Evolutionary conservation across 2,113 vertebrate species (phyloP), one percentile per base, ranked within the genome.

Genomic region (Camelus dromedarius): DNA sequence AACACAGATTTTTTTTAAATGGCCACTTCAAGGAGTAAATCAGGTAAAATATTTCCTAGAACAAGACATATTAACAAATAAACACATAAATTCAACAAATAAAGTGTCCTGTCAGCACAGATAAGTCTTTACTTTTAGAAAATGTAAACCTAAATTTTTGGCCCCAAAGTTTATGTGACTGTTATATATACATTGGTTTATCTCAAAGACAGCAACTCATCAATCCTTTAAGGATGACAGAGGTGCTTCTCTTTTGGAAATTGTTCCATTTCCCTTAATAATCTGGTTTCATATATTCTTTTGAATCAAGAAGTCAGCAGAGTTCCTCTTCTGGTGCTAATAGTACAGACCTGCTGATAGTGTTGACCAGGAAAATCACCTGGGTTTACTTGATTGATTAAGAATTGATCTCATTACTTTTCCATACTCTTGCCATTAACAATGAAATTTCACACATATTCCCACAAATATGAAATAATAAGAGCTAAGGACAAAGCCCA

Each of bases 361-460:
- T 11, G 0, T 8, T 88, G 20, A 28, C 30, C 92, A 50, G 72
- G 28, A 69, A 96, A 95, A 93, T 80, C 16, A 79, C 91, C 82
- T 85, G 32, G 50, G 14, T 90, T 97, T 96, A 95, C 62, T 91
- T 89, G 81, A 86, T 92, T 96, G 91, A 76, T 66, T 84, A 50
- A 54, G 91, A 64, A 96, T 97, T 93, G 81, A 64, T 96, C 85
- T 97, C 58, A 86, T 92, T 82, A 95, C 76, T 70, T 98, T 98
- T 97, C 56, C 60, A 93, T 24, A 70, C 22, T 46, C 7, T 8
- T 95, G 32, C n/a, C 86, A 35, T 70, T 98, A 96, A 90, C 82
- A 83, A 48, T 95, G 73, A 98, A 96, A 98, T 95, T 73, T 85
- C 96, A 93, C 96, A 97, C 8, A 83, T 5, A 90, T 66, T 79